Percentiles rank a stretch among this genome's conserved stretches.
Evolutionary conservation across 2,797 vertebrate species (phyloP).

Genomic region (Simalia tracyae): DNA sequence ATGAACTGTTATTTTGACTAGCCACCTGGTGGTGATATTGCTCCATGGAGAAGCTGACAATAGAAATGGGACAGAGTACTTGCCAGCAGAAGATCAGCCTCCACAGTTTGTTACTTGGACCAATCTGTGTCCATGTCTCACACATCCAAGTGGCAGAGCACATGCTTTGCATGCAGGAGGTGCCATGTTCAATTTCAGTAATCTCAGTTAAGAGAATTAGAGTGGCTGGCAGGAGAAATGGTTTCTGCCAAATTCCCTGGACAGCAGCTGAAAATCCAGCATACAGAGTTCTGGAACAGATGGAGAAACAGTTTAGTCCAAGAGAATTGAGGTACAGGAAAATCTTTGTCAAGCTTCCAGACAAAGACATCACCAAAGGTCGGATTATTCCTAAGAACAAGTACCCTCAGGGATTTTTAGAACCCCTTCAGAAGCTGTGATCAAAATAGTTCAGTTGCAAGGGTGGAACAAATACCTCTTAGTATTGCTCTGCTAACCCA

Average conservation of each 20-base stretch:
- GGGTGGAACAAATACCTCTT: background rate
- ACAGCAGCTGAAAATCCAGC: background rate
- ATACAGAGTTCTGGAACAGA: background rate
- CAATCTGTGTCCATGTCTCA: background rate
- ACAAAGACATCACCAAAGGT: background rate
- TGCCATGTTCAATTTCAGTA: background rate
- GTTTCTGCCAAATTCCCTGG: background rate
- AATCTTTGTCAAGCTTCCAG: background rate
- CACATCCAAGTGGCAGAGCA: background rate
- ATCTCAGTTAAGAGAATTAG: background rate
- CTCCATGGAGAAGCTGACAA: slow-evolving; percentile 1
- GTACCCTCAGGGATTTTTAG: background rate
- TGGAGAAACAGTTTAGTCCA: background rate
- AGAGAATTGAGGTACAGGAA: background rate
- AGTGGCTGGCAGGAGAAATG: background rate
- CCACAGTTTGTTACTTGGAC: background rate
- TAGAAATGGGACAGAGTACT: background rate
- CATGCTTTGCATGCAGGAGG: background rate
- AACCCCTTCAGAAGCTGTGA: background rate
- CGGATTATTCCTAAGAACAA: background rate
- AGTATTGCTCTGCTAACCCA: background rate
- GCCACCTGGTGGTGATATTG: slow-evolving; percentile 4
- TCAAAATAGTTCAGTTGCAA: background rate
- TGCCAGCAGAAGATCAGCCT: background rate
- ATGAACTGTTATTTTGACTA: background rate